Base-by-base conservation (phyloP, 2,888 invertebrate species). In the Pheosia gnoma region DNA sequence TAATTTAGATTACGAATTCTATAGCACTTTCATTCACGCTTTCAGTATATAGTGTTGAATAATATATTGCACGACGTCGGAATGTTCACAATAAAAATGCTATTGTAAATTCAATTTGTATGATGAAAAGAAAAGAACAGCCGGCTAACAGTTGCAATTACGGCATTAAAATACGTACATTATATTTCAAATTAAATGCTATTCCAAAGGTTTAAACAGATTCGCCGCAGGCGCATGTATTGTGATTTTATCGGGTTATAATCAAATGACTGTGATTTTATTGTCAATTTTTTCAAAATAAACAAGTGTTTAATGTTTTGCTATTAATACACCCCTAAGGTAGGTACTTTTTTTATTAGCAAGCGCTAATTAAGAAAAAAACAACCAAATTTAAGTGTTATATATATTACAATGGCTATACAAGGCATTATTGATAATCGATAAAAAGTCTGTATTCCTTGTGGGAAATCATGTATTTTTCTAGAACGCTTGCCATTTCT, bases 31-130 rank as follows among this genome's bases (percentile, higher is more conserved):
- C 83, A 71, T 81, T 80, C 75, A 65, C 71, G 67, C 70, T 70
- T 64, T 75, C 73, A 65, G 61, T 55, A 53, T 63, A 68, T 62
- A 65, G 59, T 68, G 65, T 82, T 80, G 76, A 82, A 81, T 83
- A 80, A 84, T 72, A 58, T 77, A 78, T 86, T 86, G 75, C 80
- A 79, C 78, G 85, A 87, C 74, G 70, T 72, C 68, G 70, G 67
- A 70, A 54, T 51, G 67, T 72, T 77, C 75, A 65, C 64, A 59
- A 64, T 60, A 56, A 51, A 65, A 61, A 61, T 51, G 71, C 70
- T 70, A 78, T 75, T 72, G 71, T 75, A 74, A 80, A 82, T 79
- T 77, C 70, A 79, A 83, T 80, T 81, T 77, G 67, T 67, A 69
- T 63, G 74, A 69, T 71, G 56, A 72, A 71, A 70, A 74, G 61